A percentile compares a stretch with the other conserved stretches of the same genome.
phyloP scores from a whole-genome alignment of 2,113 vertebrate species.

The Cariama cristata region DNA sequence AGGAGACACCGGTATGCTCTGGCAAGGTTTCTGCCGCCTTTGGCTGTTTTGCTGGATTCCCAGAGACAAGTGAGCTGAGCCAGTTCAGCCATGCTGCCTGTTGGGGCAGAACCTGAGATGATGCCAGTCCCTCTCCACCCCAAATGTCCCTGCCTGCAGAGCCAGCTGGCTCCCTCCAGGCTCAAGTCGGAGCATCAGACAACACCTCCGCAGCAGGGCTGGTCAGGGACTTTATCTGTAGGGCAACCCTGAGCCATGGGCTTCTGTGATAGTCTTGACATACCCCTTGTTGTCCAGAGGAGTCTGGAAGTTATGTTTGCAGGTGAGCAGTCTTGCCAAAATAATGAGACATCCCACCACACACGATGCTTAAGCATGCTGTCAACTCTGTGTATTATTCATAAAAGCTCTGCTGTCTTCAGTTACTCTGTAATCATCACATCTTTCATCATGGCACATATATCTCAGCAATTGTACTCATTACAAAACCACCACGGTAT shows the following conservation, averaged over 20 bases:
- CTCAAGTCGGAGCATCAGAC: not conserved
- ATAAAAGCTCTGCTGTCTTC: conserved; percentile 32
- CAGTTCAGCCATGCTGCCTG: not conserved
- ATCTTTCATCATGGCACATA: conserved; percentile 24
- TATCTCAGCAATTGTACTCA: conserved; percentile 2
- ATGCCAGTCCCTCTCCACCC: conserved; percentile 8
- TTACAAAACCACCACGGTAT: conserved; percentile 4
- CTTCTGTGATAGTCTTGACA: not conserved
- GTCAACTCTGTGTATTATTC: not conserved
- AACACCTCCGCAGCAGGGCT: not conserved
- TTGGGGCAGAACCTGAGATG: not conserved
- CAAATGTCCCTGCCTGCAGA: not conserved
- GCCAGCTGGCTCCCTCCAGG: conserved; percentile 14
- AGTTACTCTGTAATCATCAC: conserved; percentile 12
- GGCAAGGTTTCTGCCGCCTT: conserved; percentile 36
- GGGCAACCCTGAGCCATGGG: not conserved
- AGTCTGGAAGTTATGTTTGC: not conserved
- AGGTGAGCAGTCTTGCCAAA: not conserved
- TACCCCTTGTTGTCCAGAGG: not conserved
- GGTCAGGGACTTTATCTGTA: not conserved
- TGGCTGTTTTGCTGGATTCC: conserved; percentile 18
- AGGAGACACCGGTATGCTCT: not conserved
- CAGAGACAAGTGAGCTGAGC: not conserved
- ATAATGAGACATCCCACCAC: not conserved
- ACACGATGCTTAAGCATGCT: not conserved